Evolutionary conservation across 35 echinoderm and acorn worm genomes (phyloP).

Genomic region (Hemicentrotus pulcherrimus): DNA sequence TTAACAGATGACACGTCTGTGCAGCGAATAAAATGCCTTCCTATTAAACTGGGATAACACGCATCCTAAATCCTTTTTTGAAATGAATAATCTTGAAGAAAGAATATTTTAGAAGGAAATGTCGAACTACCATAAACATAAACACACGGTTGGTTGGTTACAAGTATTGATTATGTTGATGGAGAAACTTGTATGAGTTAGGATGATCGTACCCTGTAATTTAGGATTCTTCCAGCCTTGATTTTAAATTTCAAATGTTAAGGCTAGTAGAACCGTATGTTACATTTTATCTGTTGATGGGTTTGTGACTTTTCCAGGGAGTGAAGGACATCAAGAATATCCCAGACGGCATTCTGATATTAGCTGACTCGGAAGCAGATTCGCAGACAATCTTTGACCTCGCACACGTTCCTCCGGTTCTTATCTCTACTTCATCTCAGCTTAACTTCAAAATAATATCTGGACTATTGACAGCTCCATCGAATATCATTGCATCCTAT

Average conservation of each 20-base stretch:
- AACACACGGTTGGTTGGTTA: too few species aligned
- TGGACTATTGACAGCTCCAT: background rate
- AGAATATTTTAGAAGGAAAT: too few species aligned
- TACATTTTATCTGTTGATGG: background rate
- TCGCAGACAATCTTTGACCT: background rate
- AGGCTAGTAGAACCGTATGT: background rate
- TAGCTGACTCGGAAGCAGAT: background rate
- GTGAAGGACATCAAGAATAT: background rate
- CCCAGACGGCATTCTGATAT: background rate
- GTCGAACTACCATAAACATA: too few species aligned
- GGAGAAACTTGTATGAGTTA: too few species aligned
- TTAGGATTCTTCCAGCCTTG: background rate
- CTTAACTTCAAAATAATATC: background rate
- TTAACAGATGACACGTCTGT: too few species aligned
- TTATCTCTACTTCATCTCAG: constrained; percentile 5
- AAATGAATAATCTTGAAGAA: too few species aligned
- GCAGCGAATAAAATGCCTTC: too few species aligned
- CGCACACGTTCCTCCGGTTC: background rate
- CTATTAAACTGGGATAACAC: too few species aligned
- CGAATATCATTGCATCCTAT: background rate
- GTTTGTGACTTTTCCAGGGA: background rate
- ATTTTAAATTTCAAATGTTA: background rate
- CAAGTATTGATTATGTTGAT: too few species aligned
- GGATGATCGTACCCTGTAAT: background rate
- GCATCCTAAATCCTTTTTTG: too few species aligned